phyloP scores from a whole-genome alignment of 2,797 vertebrate species.

The Hippocampus kuda region DNA sequence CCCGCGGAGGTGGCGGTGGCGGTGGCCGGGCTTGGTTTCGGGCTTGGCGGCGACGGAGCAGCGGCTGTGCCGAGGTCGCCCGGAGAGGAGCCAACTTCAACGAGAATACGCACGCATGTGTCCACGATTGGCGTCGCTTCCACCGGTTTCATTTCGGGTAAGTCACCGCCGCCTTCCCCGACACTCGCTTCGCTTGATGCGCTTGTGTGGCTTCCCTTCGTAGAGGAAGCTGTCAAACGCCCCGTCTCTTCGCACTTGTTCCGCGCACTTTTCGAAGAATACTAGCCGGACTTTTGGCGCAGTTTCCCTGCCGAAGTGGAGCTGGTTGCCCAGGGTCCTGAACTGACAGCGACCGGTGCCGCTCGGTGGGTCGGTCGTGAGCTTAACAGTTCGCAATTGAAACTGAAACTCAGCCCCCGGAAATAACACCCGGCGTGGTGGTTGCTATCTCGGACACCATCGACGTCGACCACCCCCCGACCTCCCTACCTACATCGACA shows the following conservation, averaged over 20 bases:
- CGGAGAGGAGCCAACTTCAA: conserved; percentile 68
- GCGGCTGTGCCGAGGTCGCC: conserved; percentile 66
- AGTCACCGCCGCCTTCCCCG: conserved; percentile 31
- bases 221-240: conserved; percentile 54
- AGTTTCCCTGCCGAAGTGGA: conserved; percentile 9
- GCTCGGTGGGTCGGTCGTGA: not conserved
- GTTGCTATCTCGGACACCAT: conserved; percentile 33
- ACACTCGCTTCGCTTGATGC: not conserved
- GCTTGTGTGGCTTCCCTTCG: conserved; percentile 22
- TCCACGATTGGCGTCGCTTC: conserved; percentile 17
- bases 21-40: not conserved
- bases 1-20: conserved; percentile 51
- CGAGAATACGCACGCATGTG: conserved; percentile 29
- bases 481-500: conserved; percentile 4
- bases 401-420: not conserved
- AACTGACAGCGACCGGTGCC: conserved; percentile 65
- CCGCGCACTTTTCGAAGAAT: not conserved
- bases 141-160: conserved; percentile 48
- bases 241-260: conserved; percentile 45
- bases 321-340: conserved; percentile 49
- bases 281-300: not conserved
- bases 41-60: conserved; percentile 16
- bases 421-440: conserved; percentile 5
- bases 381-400: not conserved
- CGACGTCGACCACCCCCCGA: conserved; percentile 40